phyloP scores from a whole-genome alignment of 2,888 invertebrate species.

The Machimus rusticus region DNA sequence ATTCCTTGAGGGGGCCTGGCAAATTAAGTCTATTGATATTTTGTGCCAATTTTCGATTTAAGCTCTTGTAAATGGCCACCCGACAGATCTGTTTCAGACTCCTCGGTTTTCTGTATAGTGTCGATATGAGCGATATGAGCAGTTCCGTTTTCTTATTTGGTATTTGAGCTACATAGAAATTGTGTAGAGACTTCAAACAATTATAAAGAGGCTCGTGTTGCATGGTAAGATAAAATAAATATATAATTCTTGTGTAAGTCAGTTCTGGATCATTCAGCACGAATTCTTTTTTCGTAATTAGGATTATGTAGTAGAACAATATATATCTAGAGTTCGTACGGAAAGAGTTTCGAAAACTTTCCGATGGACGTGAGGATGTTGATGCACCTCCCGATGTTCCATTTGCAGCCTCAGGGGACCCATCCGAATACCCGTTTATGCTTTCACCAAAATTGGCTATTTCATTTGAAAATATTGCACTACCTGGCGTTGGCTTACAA shows the following conservation, averaged over 20 bases:
- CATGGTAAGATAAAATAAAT: slow-evolving; percentile 73
- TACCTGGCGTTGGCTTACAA: slow-evolving; percentile 60
- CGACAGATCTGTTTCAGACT: slow-evolving; percentile 77
- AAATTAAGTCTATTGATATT: slow-evolving; percentile 73
- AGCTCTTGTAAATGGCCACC: slow-evolving; percentile 72
- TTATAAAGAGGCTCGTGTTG: slow-evolving; percentile 73
- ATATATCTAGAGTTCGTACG: slow-evolving; percentile 66
- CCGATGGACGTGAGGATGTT: slow-evolving; percentile 51
- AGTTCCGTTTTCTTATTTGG: slow-evolving; percentile 71
- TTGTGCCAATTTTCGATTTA: slow-evolving; percentile 71
- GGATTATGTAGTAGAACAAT: slow-evolving; percentile 75
- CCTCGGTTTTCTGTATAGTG: slow-evolving; percentile 72
- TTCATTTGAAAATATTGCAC: slow-evolving; percentile 62
- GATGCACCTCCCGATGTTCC: slow-evolving; percentile 47
- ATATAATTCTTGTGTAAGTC: slow-evolving; percentile 71
- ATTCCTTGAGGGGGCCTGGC: slow-evolving; percentile 73
- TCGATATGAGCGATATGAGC: slow-evolving; percentile 69
- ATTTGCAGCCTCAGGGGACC: slow-evolving; percentile 47
- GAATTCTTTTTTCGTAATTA: slow-evolving; percentile 73
- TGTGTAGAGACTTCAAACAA: slow-evolving; percentile 73
- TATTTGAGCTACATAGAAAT: slow-evolving; percentile 70
- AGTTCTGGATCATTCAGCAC: slow-evolving; percentile 69
- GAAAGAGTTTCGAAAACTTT: slow-evolving; percentile 62
- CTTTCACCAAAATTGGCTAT: slow-evolving; percentile 61
- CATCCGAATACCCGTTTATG: slow-evolving; percentile 49